A percentile compares a stretch with the other conserved stretches of the same genome.
Evolutionary conservation across 1,140 invertebrate genomes (phyloP).

Genomic region (Amphibalanus amphitrite): DNA sequence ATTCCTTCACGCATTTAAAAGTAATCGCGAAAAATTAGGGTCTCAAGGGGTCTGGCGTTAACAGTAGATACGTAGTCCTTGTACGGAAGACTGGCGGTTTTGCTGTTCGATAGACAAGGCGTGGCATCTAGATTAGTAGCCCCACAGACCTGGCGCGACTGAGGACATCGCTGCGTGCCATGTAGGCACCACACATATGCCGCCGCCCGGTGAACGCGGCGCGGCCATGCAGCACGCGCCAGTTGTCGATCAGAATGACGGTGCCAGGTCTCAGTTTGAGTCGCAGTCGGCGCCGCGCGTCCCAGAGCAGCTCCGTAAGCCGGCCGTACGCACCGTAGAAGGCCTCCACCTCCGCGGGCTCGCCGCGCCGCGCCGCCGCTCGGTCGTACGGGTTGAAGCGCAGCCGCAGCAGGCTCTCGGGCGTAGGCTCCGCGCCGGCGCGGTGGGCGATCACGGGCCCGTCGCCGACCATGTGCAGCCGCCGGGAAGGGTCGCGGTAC

Average conservation of each 20-base stretch:
- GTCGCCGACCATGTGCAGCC: too few relatives aligned
- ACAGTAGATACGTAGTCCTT: too few relatives aligned
- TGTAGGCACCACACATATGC: conserved; percentile 16
- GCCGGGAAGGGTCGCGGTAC: too few relatives aligned
- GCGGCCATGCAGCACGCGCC: conserved; percentile 29
- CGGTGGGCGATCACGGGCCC: too few relatives aligned
- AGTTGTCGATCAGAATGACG: conserved; percentile 32
- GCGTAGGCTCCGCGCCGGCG: too few relatives aligned
- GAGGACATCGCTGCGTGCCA: conserved; percentile 13
- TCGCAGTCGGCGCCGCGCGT: too few relatives aligned
- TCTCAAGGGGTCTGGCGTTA: too few relatives aligned
- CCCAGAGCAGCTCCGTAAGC: too few relatives aligned
- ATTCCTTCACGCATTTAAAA: too few relatives aligned
- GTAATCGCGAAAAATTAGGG: too few relatives aligned
- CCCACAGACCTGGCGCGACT: conserved; percentile 9
- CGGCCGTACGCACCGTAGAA: conserved; percentile 1
- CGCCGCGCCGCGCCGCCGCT: conserved; percentile 6
- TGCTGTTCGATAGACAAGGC: too few relatives aligned
- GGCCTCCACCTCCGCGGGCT: conserved; percentile 13
- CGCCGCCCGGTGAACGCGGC: conserved; percentile 22
- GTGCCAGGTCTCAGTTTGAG: conserved; percentile 19
- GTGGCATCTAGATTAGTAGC: background rate
- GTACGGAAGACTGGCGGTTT: too few relatives aligned
- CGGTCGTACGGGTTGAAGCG: conserved; percentile 7
- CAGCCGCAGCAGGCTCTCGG: conserved; percentile 1